Percentiles rank a stretch among this genome's conserved stretches.
phyloP scores from a whole-genome alignment of 2,888 invertebrate species.

The Trichogramma evanescens region DNA sequence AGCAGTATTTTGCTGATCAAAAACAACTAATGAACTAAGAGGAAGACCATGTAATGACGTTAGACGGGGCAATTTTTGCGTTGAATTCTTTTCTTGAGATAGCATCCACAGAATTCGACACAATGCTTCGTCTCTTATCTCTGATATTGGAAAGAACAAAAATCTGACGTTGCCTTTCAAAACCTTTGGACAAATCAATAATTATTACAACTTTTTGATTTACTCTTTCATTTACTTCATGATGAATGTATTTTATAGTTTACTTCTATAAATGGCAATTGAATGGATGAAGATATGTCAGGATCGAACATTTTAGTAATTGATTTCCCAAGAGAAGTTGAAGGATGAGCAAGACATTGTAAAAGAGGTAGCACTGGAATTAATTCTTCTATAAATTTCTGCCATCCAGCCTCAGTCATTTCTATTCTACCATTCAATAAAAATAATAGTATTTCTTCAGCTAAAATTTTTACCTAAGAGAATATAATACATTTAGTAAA shows the following conservation, averaged over 20 bases:
- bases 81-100: slow-evolving; percentile 46
- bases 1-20: slow-evolving; percentile 34
- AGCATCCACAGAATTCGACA: slow-evolving; percentile 51
- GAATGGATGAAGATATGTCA: slow-evolving; percentile 56
- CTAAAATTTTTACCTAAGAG: slow-evolving; percentile 53
- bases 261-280: slow-evolving; percentile 53
- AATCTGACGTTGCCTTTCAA: slow-evolving; percentile 51
- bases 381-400: slow-evolving; percentile 54
- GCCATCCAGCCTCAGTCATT: slow-evolving; percentile 59
- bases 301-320: slow-evolving; percentile 59
- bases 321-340: slow-evolving; percentile 52
- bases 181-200: slow-evolving; percentile 34
- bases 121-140: slow-evolving; percentile 50
- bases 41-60: slow-evolving; percentile 49
- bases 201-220: neutral
- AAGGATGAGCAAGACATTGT: slow-evolving; percentile 54
- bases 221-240: neutral
- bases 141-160: slow-evolving; percentile 45
- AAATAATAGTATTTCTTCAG: slow-evolving; percentile 58
- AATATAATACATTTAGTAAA: slow-evolving; percentile 6
- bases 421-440: slow-evolving; percentile 59
- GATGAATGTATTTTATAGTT: slow-evolving; percentile 4
- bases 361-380: slow-evolving; percentile 57
- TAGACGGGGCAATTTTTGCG: slow-evolving; percentile 48
- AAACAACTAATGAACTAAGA: slow-evolving; percentile 46